Percentiles rank a stretch among this genome's conserved stretches.
Conservation (phyloP, 2,113 vertebrate genomes). For the Reinhardtius hippoglossoides region DNA sequence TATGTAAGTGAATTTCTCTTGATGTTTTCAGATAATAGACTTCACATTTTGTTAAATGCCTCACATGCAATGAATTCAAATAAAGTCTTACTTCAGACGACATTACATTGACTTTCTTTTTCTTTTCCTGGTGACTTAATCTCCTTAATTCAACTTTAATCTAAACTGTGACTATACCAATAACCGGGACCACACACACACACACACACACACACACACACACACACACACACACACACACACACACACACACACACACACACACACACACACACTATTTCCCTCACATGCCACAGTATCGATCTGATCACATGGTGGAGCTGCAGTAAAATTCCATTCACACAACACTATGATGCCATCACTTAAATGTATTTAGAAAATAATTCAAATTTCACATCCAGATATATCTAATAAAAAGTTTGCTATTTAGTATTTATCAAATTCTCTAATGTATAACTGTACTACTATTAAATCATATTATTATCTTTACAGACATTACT, state of each 20-base stretch:
- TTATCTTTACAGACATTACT: too few species aligned
- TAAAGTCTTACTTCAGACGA: neutral
- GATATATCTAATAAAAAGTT: neutral
- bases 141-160: neutral
- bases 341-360: slow-evolving; percentile 15
- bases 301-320: slow-evolving; percentile 64
- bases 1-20: neutral
- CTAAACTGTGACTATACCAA: neutral
- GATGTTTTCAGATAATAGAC: neutral
- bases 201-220: slow-evolving; percentile 11
- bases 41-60: too few species aligned
- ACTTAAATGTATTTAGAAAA: slow-evolving; percentile 9
- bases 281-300: slow-evolving; percentile 59
- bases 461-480: too few species aligned
- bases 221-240: slow-evolving; percentile 9
- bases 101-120: neutral
- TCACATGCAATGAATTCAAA: neutral
- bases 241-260: slow-evolving; percentile 11
- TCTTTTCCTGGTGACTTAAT: neutral
- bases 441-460: too few species aligned
- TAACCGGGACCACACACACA: neutral
- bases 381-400: neutral
- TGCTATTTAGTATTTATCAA: too few species aligned
- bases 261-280: slow-evolving; percentile 2
- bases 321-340: slow-evolving; percentile 70